Percentiles rank a stretch among this genome's conserved stretches.
Conservation (phyloP, 2,113 vertebrate species). For the Cairina moschata region DNA sequence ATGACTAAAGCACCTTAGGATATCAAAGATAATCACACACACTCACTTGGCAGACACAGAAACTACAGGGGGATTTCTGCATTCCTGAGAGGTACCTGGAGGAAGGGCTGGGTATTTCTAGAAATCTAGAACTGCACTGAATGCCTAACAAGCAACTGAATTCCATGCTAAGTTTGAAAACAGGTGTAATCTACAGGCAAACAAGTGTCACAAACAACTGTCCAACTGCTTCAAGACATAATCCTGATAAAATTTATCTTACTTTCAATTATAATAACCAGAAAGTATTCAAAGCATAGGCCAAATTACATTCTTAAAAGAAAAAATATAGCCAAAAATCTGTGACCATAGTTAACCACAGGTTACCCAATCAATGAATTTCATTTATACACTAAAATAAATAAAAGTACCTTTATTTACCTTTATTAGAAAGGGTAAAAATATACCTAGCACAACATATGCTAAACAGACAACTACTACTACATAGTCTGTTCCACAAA, state of each 20-base stretch:
- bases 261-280: background rate
- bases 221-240: background rate
- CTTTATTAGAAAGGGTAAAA: background rate
- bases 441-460: too few relatives aligned
- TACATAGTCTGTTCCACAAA: background rate
- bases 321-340: background rate
- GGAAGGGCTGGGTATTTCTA: background rate
- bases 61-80: background rate
- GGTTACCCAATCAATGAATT: background rate
- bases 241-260: background rate
- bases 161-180: background rate
- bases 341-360: background rate
- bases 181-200: background rate
- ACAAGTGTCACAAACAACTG: background rate
- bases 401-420: background rate
- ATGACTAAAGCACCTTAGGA: background rate
- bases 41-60: background rate
- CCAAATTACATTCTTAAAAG: background rate
- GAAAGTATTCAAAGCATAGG: background rate
- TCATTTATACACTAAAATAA: background rate
- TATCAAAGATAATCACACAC: background rate
- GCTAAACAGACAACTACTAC: background rate
- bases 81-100: background rate
- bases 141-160: background rate
- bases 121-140: background rate